Evolutionary conservation across 2,113 vertebrate species (phyloP).

Genomic region (Corapipo altera): DNA sequence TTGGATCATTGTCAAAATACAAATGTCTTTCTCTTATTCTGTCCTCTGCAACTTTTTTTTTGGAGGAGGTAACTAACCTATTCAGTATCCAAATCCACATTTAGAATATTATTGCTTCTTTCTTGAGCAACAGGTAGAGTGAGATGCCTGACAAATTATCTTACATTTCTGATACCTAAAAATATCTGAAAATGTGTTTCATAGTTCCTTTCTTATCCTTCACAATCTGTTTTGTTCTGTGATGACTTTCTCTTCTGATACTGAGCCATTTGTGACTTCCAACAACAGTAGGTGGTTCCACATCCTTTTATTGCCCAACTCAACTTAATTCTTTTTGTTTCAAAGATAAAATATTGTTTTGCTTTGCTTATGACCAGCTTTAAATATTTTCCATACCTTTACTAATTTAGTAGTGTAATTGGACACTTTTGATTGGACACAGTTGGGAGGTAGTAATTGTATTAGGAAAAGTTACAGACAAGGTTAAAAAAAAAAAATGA

Average conservation of each 20-base stretch:
- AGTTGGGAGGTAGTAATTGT: background rate
- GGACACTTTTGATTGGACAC: no score
- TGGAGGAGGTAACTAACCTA: background rate
- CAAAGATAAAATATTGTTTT: background rate
- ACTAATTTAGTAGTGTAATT: background rate
- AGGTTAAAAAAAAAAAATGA: background rate
- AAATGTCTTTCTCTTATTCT: background rate
- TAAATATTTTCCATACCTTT: background rate
- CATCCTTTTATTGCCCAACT: background rate
- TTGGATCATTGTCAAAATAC: background rate
- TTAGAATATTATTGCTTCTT: background rate
- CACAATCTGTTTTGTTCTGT: background rate
- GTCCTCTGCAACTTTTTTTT: background rate
- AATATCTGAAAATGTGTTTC: background rate
- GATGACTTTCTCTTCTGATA: background rate
- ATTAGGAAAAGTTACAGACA: background rate
- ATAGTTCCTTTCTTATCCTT: background rate
- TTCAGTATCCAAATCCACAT: background rate
- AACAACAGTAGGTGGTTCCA: background rate
- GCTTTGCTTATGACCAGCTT: background rate
- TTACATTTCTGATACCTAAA: background rate
- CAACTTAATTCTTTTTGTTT: background rate
- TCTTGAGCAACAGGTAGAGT: background rate
- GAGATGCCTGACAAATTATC: background rate
- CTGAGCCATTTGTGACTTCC: background rate